Evolutionary conservation across 2,888 invertebrate species (phyloP).

Genomic region (Eupithecia inturbata): DNA sequence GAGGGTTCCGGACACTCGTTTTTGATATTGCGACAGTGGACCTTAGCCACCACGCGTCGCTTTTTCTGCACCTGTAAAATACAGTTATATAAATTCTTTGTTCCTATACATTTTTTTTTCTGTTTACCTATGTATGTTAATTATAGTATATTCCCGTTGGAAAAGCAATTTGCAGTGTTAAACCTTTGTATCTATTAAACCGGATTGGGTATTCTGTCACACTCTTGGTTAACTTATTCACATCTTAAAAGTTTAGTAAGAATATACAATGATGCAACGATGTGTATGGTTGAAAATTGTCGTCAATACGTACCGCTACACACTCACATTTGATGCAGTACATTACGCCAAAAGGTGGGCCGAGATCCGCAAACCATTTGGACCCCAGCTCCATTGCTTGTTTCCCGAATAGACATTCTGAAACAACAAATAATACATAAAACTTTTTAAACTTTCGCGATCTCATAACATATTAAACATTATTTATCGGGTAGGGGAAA

Average conservation of each 20-base stretch:
- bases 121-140: not conserved
- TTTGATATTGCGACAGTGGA: conserved; percentile 95
- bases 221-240: not conserved
- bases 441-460: no score
- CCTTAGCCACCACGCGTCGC: conserved; percentile 93
- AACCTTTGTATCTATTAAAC: not conserved
- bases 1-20: conserved; percentile 94
- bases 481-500: no score
- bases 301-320: conserved; percentile 91
- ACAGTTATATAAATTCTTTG: not conserved
- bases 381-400: conserved; percentile 94
- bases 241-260: not conserved
- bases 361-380: conserved; percentile 96
- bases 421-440: conserved; percentile 80
- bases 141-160: not conserved
- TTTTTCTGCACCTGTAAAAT: conserved; percentile 91
- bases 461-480: no score
- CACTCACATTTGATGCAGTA: conserved; percentile 98
- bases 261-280: conserved; percentile 1
- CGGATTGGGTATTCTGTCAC: not conserved
- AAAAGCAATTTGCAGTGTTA: not conserved
- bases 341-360: conserved; percentile 96
- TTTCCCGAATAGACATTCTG: conserved; percentile 97
- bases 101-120: not conserved
- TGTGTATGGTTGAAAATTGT: conserved; percentile 41